A percentile compares a stretch with the other conserved stretches of the same genome.
Evolutionary conservation across 2,797 vertebrate species (phyloP).

Genomic region (Artibeus lituratus): DNA sequence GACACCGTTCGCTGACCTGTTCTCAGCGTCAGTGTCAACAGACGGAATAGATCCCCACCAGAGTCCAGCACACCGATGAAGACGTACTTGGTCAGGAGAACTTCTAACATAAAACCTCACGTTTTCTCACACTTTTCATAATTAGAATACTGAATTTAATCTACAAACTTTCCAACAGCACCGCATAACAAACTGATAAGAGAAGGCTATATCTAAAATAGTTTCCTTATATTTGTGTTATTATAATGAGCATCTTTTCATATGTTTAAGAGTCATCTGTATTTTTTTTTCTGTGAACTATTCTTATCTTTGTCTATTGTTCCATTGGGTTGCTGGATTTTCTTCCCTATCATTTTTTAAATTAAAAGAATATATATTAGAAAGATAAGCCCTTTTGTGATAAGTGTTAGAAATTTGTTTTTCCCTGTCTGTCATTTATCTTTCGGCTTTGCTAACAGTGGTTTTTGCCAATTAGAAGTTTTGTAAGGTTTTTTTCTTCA

Average conservation of each 20-base stretch:
- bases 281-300: neutral
- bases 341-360: neutral
- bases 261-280: neutral
- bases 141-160: neutral
- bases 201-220: neutral
- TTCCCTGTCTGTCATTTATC: neutral
- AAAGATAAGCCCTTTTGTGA: neutral
- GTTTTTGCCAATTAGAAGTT: neutral
- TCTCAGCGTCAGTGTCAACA: neutral
- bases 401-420: neutral
- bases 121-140: slow-evolving; percentile 7
- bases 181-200: neutral
- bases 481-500: neutral
- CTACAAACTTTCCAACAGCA: neutral
- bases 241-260: neutral
- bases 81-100: neutral
- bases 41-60: neutral
- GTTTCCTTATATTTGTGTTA: neutral
- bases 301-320: neutral
- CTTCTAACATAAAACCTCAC: neutral
- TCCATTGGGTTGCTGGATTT: neutral
- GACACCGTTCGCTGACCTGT: neutral
- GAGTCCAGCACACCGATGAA: neutral
- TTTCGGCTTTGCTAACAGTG: neutral
- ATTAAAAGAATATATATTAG: neutral